These are phyloP conservation scores for Melinaea marsaeus DNA, from an alignment of 2,888 invertebrate species.

Conservation along the genomic window DNA sequence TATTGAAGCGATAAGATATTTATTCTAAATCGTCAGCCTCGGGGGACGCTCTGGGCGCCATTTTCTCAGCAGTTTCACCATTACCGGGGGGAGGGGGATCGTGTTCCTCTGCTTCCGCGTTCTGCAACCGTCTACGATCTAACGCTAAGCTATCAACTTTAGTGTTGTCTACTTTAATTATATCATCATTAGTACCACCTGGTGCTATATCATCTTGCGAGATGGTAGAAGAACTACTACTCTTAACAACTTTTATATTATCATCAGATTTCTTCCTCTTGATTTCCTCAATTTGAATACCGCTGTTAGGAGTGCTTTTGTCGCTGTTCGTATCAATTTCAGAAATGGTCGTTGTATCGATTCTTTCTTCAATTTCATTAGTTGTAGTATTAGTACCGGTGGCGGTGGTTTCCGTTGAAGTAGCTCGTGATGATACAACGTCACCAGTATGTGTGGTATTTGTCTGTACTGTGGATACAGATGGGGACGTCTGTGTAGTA, in stretches of 20 bases:
- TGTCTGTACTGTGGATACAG: constrained; percentile 68
- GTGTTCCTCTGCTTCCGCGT: constrained; percentile 37
- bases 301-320: constrained; percentile 31
- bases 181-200: constrained; percentile 37
- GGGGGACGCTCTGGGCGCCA: constrained; percentile 53
- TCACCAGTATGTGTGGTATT: constrained; percentile 69
- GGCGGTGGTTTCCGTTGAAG: constrained; percentile 46
- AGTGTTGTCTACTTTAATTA: constrained; percentile 34
- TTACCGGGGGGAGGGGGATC: constrained; percentile 41
- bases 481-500: constrained; percentile 68
- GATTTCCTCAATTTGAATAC: constrained; percentile 63
- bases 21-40: constrained; percentile 66
- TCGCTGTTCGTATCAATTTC: constrained; percentile 40
- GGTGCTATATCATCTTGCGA: constrained; percentile 34
- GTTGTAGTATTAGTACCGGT: constrained; percentile 49
- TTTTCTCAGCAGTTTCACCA: constrained; percentile 32
- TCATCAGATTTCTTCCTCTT: constrained; percentile 48
- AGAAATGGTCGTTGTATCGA: constrained; percentile 33
- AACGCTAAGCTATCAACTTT: constrained; percentile 49
- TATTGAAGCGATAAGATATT: constrained; percentile 34
- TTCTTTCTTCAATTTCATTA: constrained; percentile 42
- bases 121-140: constrained; percentile 62
- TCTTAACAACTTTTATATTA: constrained; percentile 40
- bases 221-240: constrained; percentile 40
- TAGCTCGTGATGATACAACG: constrained; percentile 44